Percentiles rank a stretch among this genome's conserved stretches.
phyloP scores from a whole-genome alignment of 2,888 invertebrate genomes.

The Drosophila crucigera region DNA sequence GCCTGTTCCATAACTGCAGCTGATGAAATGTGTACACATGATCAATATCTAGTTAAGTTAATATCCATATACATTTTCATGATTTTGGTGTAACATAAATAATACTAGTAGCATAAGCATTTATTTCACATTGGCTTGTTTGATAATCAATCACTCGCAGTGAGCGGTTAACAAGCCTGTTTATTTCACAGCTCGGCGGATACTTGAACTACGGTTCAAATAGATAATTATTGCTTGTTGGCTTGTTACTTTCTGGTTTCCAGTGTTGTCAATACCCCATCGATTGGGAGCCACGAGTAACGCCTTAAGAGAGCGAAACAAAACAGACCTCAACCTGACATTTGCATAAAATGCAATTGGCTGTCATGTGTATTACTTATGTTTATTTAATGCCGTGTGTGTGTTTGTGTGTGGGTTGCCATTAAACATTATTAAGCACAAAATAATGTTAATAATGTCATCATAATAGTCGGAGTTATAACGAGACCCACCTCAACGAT shows the following conservation, averaged over 20 bases:
- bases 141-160: neutral
- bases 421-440: conserved; percentile 74
- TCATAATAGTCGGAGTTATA: conserved; percentile 38
- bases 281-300: neutral
- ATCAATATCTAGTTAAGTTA: neutral
- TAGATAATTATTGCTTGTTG: conserved; percentile 53
- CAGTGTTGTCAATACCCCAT: neutral
- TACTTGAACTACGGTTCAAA: conserved; percentile 73
- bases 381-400: conserved; percentile 41
- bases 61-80: neutral
- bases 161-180: neutral
- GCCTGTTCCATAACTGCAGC: neutral
- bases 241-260: conserved; percentile 17
- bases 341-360: conserved; percentile 74
- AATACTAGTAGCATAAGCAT: neutral
- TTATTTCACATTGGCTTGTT: neutral
- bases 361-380: conserved; percentile 49
- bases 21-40: neutral
- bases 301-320: conserved; percentile 10
- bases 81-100: neutral
- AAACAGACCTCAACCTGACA: conserved; percentile 66
- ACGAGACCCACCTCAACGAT: conserved; percentile 57
- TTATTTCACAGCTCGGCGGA: conserved; percentile 23
- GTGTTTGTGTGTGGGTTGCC: conserved; percentile 19
- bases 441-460: conserved; percentile 80